Evolutionary conservation across 1,140 invertebrate species (phyloP), one percentile per base, ranked within the genome.

Genomic region (Eumaeus atala): DNA sequence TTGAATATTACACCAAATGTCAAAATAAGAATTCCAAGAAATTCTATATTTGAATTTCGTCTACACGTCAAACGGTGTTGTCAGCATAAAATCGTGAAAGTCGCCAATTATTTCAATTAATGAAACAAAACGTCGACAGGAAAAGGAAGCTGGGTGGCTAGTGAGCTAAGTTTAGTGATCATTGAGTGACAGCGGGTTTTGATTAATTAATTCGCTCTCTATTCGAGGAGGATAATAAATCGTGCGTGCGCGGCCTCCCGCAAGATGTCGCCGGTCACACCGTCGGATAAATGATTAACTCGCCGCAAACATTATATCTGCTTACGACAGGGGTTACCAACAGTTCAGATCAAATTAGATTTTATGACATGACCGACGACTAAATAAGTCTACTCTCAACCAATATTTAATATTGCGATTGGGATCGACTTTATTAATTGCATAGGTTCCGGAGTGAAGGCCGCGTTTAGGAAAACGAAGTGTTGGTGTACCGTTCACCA

Each of bases 41-140:
- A 53, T 47, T 34, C 34, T 58, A 48, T 37, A 58, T 38, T 40
- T 33, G 47, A 36, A 52, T 35, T 21, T 18, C 36, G 35, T 56
- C 38, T 48, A 59, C 48, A 33, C 56, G 55, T 36, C 44, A 48
- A 54, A 18, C 40, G 52, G 64, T 73, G 75, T 75, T 75, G 73
- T 80, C 77, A 74, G 60, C 75, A 67, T 62, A 58, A 74, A 73
- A 77, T 70, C 59, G 11, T 60, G 44, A 70, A 61, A 66, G 57
- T 68, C 73, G 74, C 80, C 78, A 84, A 86, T 84, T 86, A 84
- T 79, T 75, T 77, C 78, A 81, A 79, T 83, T 84, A 83, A 85
- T 84, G 74, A 65, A 69, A 81, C 74, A 77, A 72, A 58, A 65
- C 61, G 76, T 70, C 68, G 73, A 84, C 77, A 84, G 80, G 82